Conservation (phyloP, 2,113 vertebrate genomes). For the Mystacornis crossleyi region DNA sequence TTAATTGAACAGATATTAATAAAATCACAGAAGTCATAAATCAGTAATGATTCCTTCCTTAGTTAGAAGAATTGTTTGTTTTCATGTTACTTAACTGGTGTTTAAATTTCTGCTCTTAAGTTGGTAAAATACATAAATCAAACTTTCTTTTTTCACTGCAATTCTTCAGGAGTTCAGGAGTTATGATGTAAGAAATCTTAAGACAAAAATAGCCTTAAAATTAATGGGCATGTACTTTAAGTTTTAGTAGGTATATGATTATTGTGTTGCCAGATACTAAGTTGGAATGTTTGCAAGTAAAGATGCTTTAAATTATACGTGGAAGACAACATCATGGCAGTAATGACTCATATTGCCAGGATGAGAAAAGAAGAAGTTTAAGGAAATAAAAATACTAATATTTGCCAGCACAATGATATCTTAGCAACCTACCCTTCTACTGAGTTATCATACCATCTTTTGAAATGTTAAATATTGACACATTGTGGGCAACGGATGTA, state of each 20-base stretch:
- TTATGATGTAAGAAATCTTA: background rate
- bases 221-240: background rate
- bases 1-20: background rate
- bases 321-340: background rate
- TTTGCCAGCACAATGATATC: background rate
- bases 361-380: background rate
- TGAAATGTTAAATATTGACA: background rate
- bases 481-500: background rate
- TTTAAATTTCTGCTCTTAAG: background rate
- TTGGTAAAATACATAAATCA: background rate
- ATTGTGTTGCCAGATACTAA: background rate
- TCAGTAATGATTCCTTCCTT: background rate
- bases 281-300: background rate
- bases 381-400: background rate
- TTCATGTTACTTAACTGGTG: background rate
- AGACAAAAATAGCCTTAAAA: background rate
- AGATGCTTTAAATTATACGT: background rate
- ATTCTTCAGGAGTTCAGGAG: background rate
- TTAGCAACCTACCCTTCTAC: background rate
- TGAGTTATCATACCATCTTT: background rate
- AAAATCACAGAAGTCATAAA: background rate
- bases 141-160: background rate
- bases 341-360: background rate
- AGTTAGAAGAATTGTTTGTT: background rate
- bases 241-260: background rate